Conservation (phyloP, 2,888 invertebrate genomes). For the Hemaris fuciformis region DNA sequence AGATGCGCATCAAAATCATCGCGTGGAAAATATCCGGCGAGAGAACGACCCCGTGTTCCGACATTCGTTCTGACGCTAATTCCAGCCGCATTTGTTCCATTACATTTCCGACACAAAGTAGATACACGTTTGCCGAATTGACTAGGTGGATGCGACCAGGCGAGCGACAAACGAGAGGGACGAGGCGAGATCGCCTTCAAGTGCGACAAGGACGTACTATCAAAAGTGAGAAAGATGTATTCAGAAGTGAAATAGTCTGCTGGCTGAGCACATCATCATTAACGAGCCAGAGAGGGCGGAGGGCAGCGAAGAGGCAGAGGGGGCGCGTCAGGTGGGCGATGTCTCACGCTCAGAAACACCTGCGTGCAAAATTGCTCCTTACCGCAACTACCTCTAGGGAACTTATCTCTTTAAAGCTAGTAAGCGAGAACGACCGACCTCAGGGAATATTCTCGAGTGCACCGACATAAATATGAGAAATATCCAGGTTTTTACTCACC, state of each 20-base stretch:
- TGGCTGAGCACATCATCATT: constrained; percentile 90
- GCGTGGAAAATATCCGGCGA: constrained; percentile 76
- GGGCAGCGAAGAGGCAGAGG: constrained; percentile 82
- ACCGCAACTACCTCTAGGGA: constrained; percentile 54
- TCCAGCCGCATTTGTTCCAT: constrained; percentile 82
- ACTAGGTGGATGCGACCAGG: constrained; percentile 80
- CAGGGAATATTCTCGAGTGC: constrained; percentile 76
- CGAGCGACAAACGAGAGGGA: constrained; percentile 65
- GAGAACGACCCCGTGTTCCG: constrained; percentile 75
- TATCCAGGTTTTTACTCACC: constrained; percentile 76
- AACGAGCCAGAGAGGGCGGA: constrained; percentile 85
- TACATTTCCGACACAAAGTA: constrained; percentile 82
- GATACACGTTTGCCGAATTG: constrained; percentile 81
- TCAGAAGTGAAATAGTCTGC: constrained; percentile 88
- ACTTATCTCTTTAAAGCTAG: constrained; percentile 55
- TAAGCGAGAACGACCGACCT: constrained; percentile 53
- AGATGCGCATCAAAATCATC: constrained; percentile 76
- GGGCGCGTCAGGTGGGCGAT: constrained; percentile 80
- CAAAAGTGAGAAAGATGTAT: constrained; percentile 83
- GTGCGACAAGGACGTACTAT: constrained; percentile 63
- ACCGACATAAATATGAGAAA: constrained; percentile 80
- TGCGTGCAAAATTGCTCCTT: constrained; percentile 73
- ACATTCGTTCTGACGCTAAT: constrained; percentile 81
- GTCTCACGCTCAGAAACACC: constrained; percentile 78
- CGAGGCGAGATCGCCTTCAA: constrained; percentile 43